Evolutionary conservation across 2,797 vertebrate species (phyloP).

Genomic region (Sebastes minor): DNA sequence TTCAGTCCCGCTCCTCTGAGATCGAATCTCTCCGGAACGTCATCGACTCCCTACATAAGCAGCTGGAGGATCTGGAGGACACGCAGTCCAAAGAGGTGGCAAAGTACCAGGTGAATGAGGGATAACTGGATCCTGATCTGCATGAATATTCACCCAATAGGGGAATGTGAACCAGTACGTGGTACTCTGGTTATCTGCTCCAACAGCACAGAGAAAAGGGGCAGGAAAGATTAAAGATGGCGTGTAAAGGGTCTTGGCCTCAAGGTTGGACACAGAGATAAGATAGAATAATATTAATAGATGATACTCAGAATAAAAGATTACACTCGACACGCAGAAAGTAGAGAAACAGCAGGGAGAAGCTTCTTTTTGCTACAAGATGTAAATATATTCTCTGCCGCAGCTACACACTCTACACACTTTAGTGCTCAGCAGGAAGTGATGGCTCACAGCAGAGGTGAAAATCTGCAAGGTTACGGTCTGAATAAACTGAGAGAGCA

Average conservation of each 20-base stretch:
- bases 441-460: constrained; percentile 21
- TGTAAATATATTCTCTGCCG: constrained; percentile 34
- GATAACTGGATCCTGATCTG: background rate
- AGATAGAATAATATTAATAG: background rate
- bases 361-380: background rate
- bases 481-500: background rate
- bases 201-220: no score
- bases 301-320: background rate
- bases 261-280: background rate
- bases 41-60: constrained; percentile 84
- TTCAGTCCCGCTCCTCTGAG: constrained; percentile 85
- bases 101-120: constrained; percentile 84
- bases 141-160: background rate
- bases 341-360: background rate
- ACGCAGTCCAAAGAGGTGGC: constrained; percentile 82
- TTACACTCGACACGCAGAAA: background rate
- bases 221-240: background rate
- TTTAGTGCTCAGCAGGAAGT: constrained; percentile 27
- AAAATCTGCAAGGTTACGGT: constrained; percentile 30
- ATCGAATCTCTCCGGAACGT: constrained; percentile 85
- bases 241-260: background rate
- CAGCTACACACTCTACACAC: background rate
- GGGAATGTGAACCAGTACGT: background rate
- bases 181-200: background rate
- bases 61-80: constrained; percentile 84